phyloP scores from a whole-genome alignment of 2,888 invertebrate genomes.

The Heliconius ethilla region DNA sequence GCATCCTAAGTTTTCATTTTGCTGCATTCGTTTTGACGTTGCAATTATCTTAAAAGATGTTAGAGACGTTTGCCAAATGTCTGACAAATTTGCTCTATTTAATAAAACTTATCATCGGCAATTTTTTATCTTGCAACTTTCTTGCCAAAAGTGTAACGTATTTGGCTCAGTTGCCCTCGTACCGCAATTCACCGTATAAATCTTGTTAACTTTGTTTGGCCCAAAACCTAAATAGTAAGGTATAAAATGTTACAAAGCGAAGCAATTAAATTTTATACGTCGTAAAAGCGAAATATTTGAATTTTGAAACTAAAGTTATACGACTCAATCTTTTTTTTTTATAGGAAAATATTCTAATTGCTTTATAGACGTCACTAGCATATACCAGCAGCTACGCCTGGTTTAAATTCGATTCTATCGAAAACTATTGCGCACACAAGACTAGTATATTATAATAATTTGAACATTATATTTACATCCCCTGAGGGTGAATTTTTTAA shows the following conservation, averaged over 20 bases:
- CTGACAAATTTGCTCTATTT: conserved; percentile 39
- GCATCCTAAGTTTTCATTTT: conserved; percentile 34
- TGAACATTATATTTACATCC: not conserved
- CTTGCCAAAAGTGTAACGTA: conserved; percentile 27
- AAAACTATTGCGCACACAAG: not conserved
- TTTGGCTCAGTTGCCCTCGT: conserved; percentile 30
- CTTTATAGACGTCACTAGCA: too few relatives aligned
- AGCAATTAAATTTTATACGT: conserved; percentile 22
- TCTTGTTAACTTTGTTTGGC: conserved; percentile 28
- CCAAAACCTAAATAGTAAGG: conserved; percentile 19
- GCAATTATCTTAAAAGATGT: conserved; percentile 40
- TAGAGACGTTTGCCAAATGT: conserved; percentile 38
- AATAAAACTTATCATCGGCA: conserved; percentile 40
- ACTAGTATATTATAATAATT: not conserved
- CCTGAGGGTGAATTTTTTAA: too few relatives aligned
- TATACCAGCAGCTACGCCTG: not conserved
- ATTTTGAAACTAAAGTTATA: not conserved
- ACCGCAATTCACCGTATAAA: conserved; percentile 31
- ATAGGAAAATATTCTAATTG: too few relatives aligned
- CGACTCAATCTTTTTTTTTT: too few relatives aligned
- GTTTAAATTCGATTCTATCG: not conserved
- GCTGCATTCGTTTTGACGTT: conserved; percentile 35
- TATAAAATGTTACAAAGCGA: conserved; percentile 11
- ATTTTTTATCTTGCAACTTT: conserved; percentile 31
- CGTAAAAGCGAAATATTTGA: not conserved